Evolutionary conservation across 2,888 invertebrate species (phyloP).

Genomic region (Syrista parreyssii): DNA sequence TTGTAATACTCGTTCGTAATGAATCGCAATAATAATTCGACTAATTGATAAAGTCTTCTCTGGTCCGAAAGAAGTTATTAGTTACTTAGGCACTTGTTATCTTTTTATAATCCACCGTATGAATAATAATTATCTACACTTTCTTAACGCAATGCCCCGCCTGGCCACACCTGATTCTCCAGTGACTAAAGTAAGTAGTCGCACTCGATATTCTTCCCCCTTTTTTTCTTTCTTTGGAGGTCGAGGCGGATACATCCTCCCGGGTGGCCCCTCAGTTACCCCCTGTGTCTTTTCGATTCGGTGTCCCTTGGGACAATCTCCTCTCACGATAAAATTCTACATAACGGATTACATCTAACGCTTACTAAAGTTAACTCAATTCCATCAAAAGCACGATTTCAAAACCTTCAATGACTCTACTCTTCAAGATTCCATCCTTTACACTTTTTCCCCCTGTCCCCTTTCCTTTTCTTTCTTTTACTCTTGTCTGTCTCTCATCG

Average conservation of each 20-base stretch:
- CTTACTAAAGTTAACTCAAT: slow-evolving; percentile 5
- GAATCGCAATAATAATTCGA: slow-evolving; percentile 5
- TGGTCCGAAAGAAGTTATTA: slow-evolving; percentile 65
- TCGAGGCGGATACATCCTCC: background rate
- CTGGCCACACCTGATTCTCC: background rate
- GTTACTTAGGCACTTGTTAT: slow-evolving; percentile 66
- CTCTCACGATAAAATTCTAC: slow-evolving; percentile 3
- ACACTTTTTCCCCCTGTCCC: background rate
- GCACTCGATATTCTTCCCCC: background rate
- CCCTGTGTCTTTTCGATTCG: background rate
- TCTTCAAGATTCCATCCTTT: background rate
- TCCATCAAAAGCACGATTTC: slow-evolving; percentile 6
- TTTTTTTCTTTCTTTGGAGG: background rate
- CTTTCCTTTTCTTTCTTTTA: slow-evolving; percentile 6
- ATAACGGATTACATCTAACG: slow-evolving; percentile 3
- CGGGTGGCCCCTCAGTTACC: background rate
- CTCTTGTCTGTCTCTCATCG: background rate
- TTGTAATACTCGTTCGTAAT: background rate
- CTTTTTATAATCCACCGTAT: slow-evolving; percentile 56
- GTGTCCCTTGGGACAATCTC: background rate
- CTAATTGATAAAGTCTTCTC: slow-evolving; percentile 60
- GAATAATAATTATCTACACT: slow-evolving; percentile 36
- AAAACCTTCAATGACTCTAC: slow-evolving; percentile 13
- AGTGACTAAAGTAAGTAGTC: background rate
- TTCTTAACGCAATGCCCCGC: background rate